Percentiles rank a stretch among this genome's conserved stretches.
These are phyloP conservation scores for Sinohyriopsis cumingii DNA, from an alignment of 2,888 invertebrate species.

Conservation along the genomic window DNA sequence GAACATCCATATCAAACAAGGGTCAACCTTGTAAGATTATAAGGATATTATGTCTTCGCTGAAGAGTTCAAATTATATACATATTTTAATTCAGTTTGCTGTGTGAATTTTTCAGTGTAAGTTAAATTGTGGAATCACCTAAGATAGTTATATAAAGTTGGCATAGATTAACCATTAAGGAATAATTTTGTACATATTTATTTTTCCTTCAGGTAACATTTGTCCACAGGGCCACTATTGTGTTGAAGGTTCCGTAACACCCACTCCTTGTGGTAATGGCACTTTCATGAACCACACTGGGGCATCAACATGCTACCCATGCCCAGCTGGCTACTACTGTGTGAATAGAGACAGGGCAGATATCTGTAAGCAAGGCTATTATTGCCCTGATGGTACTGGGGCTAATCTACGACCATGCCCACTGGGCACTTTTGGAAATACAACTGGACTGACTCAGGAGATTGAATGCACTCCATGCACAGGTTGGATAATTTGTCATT, in stretches of 20 bases:
- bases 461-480: slow-evolving; percentile 65
- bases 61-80: too few species aligned
- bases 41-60: too few species aligned
- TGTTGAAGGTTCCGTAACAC: slow-evolving; percentile 50
- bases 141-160: too few species aligned
- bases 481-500: slow-evolving; percentile 42
- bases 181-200: not conserved
- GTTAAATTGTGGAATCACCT: too few species aligned
- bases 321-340: slow-evolving; percentile 67
- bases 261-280: slow-evolving; percentile 60
- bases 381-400: slow-evolving; percentile 68
- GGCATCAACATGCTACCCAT: slow-evolving; percentile 57
- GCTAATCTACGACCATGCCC: slow-evolving; percentile 63
- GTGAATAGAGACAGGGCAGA: slow-evolving; percentile 64
- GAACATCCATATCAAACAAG: too few species aligned
- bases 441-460: slow-evolving; percentile 53
- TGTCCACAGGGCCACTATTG: slow-evolving; percentile 67
- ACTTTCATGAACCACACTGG: slow-evolving; percentile 69
- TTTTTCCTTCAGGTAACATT: slow-evolving; percentile 52
- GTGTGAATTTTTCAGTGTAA: too few species aligned
- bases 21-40: too few species aligned
- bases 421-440: slow-evolving; percentile 64
- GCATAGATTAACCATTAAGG: too few species aligned
- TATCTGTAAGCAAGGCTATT: slow-evolving; percentile 64
- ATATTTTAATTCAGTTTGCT: too few species aligned